Percentiles rank a stretch among this genome's conserved stretches.
These are phyloP conservation scores for Cotesia vestalis DNA, from an alignment of 1,140 invertebrate species.

Conservation along the genomic window DNA sequence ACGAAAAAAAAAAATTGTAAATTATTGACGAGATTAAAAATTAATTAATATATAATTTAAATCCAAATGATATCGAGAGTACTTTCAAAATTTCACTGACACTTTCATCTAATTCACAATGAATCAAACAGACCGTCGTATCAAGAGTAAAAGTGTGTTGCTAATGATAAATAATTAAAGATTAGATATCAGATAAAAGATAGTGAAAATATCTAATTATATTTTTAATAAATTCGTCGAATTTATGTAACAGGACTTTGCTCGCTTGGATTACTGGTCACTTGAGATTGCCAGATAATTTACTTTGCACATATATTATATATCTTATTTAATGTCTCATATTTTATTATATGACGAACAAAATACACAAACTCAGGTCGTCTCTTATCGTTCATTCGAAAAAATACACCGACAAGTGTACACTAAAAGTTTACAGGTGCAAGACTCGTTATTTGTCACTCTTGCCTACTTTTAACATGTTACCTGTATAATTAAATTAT, in stretches of 20 bases:
- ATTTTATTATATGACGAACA: no score
- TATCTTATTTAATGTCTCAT: neutral
- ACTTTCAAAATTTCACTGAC: neutral
- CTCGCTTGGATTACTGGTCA: no score
- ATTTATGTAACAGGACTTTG: neutral
- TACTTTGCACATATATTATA: neutral
- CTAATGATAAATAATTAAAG: no score
- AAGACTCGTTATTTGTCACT: conserved; percentile 10
- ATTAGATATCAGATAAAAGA: neutral
- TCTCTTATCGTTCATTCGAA: conserved; percentile 17
- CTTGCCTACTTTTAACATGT: neutral
- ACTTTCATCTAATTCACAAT: conserved; percentile 9
- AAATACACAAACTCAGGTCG: neutral
- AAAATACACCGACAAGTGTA: conserved; percentile 12
- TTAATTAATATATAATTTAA: no score
- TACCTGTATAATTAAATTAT: neutral
- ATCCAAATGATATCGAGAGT: neutral
- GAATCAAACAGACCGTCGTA: neutral
- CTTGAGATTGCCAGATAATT: no score
- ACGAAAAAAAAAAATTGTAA: no score
- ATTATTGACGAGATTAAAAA: no score
- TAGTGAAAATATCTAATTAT: conserved; percentile 3
- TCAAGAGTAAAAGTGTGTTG: conserved; percentile 1
- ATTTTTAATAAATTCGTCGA: neutral
- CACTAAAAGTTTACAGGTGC: conserved; percentile 15